Evolutionary conservation across 53 echinoderm and acorn worm species (phyloP), one percentile per base, ranked within the genome.

Genomic region (Actinopyga echinites): DNA sequence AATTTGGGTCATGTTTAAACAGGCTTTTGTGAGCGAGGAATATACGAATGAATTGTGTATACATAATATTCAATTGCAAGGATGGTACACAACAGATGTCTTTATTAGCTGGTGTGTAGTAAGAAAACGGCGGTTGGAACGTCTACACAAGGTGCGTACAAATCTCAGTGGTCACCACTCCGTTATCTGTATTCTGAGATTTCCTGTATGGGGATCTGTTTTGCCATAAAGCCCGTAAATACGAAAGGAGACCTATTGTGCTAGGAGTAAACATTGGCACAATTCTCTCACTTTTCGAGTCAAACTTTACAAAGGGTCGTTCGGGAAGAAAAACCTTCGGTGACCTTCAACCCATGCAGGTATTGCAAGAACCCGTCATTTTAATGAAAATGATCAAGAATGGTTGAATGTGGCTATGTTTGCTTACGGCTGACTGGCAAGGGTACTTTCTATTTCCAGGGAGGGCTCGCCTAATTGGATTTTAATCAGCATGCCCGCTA

Each of bases 1-100:
- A 78, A 56, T 56, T 54, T 78, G 52, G 78, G 78, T 78, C 78
- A 56, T 78, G 78, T 78, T 78, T 78, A 78, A 78, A 56, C 78
- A 78, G 78, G 31, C 56, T 56, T 78, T 78, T 78, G 33, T 44
- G 49, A 30, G 23, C 33, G 42, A 40, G 71, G 28, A 44, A 40
- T 42, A 71, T 40, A 44, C 23, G 71, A 44, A 25, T 42, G 34
- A 44, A 71, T 71, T 71, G 40, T 71, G 71, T 71, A 71, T 34
- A 34, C 71, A 71, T 71, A 71, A 44, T 71, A 71, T 71, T 71
- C 71, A 23, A 71, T 71, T 37, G 71, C 71, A 71, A 38, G 42
- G 11, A 49, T 17, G 49, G 49, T 49, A 49, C 49, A 49, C 49
- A 49, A 49, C 49, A 49, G 49, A 49, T 49, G 49, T 17, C 7